Evolutionary conservation across 2,888 invertebrate species (phyloP).

Genomic region (Archips xylosteana): DNA sequence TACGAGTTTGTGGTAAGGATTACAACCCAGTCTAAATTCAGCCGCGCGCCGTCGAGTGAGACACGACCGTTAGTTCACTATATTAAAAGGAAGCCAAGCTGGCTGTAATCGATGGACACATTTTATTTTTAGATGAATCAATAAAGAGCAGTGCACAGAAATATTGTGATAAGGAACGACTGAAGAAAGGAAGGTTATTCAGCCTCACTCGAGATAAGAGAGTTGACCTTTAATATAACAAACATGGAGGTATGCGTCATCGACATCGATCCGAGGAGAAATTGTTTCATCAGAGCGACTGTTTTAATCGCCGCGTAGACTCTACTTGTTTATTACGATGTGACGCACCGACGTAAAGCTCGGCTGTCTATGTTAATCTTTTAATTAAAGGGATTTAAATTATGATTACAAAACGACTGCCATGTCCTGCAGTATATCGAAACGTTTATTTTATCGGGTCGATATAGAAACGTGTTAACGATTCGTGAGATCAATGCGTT

Average conservation of each 20-base stretch:
- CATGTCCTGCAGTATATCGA: constrained; percentile 10
- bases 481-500: constrained; percentile 39
- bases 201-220: constrained; percentile 4
- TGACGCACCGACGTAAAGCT: not conserved
- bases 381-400: not conserved
- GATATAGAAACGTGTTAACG: constrained; percentile 28
- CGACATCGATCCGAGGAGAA: constrained; percentile 57
- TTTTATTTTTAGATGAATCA: constrained; percentile 52
- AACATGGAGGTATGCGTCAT: constrained; percentile 60
- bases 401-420: constrained; percentile 15
- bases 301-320: constrained; percentile 48
- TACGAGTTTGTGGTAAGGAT: constrained; percentile 41
- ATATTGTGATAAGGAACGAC: not conserved
- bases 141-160: constrained; percentile 47
- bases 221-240: constrained; percentile 46
- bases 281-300: constrained; percentile 54
- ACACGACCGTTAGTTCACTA: constrained; percentile 23
- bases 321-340: not conserved
- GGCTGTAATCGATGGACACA: constrained; percentile 15
- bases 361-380: not conserved
- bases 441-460: constrained; percentile 27
- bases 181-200: constrained; percentile 3
- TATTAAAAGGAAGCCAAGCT: constrained; percentile 23
- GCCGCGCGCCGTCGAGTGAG: constrained; percentile 25
- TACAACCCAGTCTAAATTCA: constrained; percentile 42